A percentile compares a stretch with the other conserved stretches of the same genome.
Conservation (phyloP, 2,113 vertebrate species). For the Sterna hirundo region DNA sequence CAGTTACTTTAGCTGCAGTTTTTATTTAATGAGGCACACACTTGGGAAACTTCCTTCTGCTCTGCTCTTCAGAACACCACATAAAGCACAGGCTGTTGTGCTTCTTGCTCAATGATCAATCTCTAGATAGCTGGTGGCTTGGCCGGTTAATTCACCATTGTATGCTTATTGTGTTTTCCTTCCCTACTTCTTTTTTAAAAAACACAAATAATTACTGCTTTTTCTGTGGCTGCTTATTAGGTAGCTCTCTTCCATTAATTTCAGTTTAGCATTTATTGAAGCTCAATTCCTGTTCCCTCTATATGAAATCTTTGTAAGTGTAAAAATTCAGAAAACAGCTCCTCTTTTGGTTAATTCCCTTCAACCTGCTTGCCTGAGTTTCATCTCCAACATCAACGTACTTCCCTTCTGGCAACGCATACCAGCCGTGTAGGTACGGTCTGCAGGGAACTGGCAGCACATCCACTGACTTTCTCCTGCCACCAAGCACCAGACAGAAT, state of each 20-base stretch:
- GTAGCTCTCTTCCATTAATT: background rate
- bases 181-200: background rate
- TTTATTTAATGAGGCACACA: background rate
- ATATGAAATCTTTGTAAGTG: background rate
- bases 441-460: background rate
- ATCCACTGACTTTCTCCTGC: background rate
- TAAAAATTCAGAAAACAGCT: background rate
- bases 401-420: background rate
- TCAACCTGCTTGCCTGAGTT: background rate
- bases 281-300: background rate
- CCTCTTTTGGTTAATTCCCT: background rate
- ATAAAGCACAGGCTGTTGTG: background rate
- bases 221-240: background rate
- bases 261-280: background rate
- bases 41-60: background rate
- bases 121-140: background rate
- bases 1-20: background rate
- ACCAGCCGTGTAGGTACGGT: background rate
- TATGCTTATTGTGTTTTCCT: background rate
- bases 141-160: background rate
- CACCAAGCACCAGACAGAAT: background rate
- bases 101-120: background rate
- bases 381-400: background rate
- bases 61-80: background rate
- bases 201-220: background rate